These are phyloP conservation scores for Drosophila quinaria DNA, from an alignment of 2,888 invertebrate genomes.

Conservation along the genomic window DNA sequence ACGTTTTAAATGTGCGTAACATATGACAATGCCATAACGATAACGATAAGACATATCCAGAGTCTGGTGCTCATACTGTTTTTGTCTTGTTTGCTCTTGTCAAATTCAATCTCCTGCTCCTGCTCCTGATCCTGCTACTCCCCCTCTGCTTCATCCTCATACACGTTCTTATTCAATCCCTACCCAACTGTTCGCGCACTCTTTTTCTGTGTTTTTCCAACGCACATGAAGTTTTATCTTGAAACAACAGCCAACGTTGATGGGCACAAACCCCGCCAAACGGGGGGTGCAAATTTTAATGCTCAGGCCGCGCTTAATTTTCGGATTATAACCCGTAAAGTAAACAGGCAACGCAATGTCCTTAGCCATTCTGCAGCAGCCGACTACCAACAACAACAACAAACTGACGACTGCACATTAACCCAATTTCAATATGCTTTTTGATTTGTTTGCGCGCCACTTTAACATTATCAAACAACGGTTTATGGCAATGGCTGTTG, in stretches of 20 bases:
- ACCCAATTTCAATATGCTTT: slow-evolving; percentile 84
- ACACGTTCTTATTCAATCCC: slow-evolving; percentile 1
- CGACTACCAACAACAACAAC: slow-evolving; percentile 29
- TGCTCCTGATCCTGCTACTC: no score
- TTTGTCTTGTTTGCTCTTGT: slow-evolving; percentile 30
- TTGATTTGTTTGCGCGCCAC: slow-evolving; percentile 85
- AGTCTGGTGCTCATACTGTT: slow-evolving; percentile 5
- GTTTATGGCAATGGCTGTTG: slow-evolving; percentile 57
- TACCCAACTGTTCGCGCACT: slow-evolving; percentile 11
- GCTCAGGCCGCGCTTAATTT: slow-evolving; percentile 81
- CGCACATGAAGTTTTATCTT: slow-evolving; percentile 81
- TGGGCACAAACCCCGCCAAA: slow-evolving; percentile 36
- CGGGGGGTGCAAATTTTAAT: slow-evolving; percentile 69
- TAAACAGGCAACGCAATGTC: slow-evolving; percentile 72
- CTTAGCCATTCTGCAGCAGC: slow-evolving; percentile 49
- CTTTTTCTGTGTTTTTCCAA: slow-evolving; percentile 66
- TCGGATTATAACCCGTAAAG: slow-evolving; percentile 80
- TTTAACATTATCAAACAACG: slow-evolving; percentile 84
- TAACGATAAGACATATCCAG: slow-evolving; percentile 65
- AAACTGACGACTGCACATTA: slow-evolving; percentile 66
- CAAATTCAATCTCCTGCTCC: slow-evolving; percentile 26
- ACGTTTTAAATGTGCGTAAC: slow-evolving; percentile 84
- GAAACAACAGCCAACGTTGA: slow-evolving; percentile 74
- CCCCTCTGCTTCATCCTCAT: neutral
- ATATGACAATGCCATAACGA: slow-evolving; percentile 81